A percentile compares a stretch with the other conserved stretches of the same genome.
These are phyloP conservation scores for Microctenopoma steveboyesi DNA, from an alignment of 2,797 vertebrate species.

Conservation along the genomic window DNA sequence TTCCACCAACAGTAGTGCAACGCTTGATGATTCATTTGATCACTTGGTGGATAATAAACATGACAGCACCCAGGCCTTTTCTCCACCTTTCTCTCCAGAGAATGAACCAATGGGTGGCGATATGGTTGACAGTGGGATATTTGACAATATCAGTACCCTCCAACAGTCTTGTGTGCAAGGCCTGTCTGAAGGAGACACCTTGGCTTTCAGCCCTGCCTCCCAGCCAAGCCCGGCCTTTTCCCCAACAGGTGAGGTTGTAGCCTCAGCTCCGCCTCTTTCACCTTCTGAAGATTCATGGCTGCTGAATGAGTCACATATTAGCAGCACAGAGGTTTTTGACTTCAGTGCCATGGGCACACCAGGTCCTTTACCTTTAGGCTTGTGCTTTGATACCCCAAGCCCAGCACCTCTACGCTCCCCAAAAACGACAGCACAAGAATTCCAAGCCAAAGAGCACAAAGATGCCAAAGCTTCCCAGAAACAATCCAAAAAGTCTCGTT, in stretches of 20 bases:
- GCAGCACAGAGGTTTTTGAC: slow-evolving; percentile 67
- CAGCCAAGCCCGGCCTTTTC: slow-evolving; percentile 38
- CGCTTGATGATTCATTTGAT: slow-evolving; percentile 53
- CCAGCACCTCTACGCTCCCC: slow-evolving; percentile 77
- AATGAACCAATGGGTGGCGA: slow-evolving; percentile 36
- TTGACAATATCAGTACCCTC: slow-evolving; percentile 56
- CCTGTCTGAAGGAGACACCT: slow-evolving; percentile 54
- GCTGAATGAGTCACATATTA: slow-evolving; percentile 68
- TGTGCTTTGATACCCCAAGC: slow-evolving; percentile 67
- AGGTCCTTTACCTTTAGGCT: slow-evolving; percentile 46
- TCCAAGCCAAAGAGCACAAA: slow-evolving; percentile 62
- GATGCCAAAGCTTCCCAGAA: slow-evolving; percentile 64
- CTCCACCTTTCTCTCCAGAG: slow-evolving; percentile 39
- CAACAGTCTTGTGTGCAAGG: slow-evolving; percentile 42
- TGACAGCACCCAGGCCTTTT: slow-evolving; percentile 50
- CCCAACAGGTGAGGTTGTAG: slow-evolving; percentile 51
- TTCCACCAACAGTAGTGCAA: slow-evolving; percentile 28
- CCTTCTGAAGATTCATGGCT: slow-evolving; percentile 78
- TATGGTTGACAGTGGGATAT: slow-evolving; percentile 64
- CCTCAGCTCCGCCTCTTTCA: slow-evolving; percentile 79
- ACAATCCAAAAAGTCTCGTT: slow-evolving; percentile 64
- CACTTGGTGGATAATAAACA: slow-evolving; percentile 67
- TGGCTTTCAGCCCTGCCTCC: slow-evolving; percentile 60
- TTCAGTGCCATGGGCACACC: slow-evolving; percentile 48
- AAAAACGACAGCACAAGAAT: slow-evolving; percentile 75